phyloP scores from a whole-genome alignment of 2,888 invertebrate species.

The Drosophila tripunctata region DNA sequence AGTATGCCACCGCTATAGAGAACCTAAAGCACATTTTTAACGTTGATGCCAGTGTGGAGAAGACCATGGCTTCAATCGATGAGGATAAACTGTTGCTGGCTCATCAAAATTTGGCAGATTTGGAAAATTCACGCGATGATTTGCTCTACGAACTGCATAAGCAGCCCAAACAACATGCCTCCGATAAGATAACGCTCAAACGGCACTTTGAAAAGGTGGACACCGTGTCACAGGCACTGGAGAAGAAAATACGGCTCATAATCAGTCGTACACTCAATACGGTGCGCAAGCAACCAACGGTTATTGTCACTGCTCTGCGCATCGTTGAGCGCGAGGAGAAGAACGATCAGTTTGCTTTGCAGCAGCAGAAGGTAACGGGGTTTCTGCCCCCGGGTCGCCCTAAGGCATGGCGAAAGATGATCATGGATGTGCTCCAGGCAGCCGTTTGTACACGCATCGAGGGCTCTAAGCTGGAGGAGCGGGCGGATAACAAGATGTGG shows the following conservation, averaged over 20 bases:
- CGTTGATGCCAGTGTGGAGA: conserved; percentile 97
- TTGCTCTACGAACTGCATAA: conserved; percentile 96
- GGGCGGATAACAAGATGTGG: conserved; percentile 97
- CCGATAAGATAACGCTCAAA: conserved; percentile 95
- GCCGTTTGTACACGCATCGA: conserved; percentile 94
- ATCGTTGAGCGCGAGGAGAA: conserved; percentile 99
- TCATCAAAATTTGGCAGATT: conserved; percentile 96
- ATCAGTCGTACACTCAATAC: conserved; percentile 96
- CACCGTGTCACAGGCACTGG: conserved; percentile 93
- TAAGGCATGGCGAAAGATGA: conserved; percentile 94
- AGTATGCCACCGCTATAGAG: conserved; percentile 98
- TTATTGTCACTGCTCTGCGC: conserved; percentile 97
- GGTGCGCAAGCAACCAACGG: conserved; percentile 96
- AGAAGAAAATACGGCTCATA: conserved; percentile 95
- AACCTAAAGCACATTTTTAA: conserved; percentile 99
- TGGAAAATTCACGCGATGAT: conserved; percentile 98
- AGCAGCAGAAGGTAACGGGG: conserved; percentile 87
- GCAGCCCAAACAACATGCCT: conserved; percentile 93
- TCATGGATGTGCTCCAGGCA: conserved; percentile 91
- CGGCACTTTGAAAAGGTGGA: conserved; percentile 98
- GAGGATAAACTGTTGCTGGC: conserved; percentile 97
- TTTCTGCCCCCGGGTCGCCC: conserved; percentile 98
- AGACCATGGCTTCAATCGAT: conserved; percentile 96
- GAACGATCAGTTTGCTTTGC: conserved; percentile 93
- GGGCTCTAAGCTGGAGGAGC: conserved; percentile 96